A percentile compares a stretch with the other conserved stretches of the same genome.
These are phyloP conservation scores for Malurus alboscapulatus DNA, from an alignment of 2,113 vertebrate species.

Conservation along the genomic window DNA sequence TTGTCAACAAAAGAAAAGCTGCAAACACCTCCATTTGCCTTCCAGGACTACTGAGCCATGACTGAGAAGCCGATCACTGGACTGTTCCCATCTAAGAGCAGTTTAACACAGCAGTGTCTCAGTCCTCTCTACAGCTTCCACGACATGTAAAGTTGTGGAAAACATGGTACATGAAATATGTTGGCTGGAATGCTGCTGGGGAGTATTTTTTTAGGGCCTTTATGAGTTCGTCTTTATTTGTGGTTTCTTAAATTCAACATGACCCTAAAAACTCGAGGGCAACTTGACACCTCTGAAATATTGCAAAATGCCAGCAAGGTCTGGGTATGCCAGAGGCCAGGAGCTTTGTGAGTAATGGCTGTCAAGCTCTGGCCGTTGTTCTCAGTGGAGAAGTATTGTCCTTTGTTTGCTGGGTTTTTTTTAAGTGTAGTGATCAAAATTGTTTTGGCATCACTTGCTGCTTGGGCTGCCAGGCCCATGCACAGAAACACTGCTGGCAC, in stretches of 20 bases:
- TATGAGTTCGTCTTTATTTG: neutral
- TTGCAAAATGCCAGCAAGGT: neutral
- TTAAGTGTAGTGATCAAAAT: constrained; percentile 1
- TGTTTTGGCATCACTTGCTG: neutral
- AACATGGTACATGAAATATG: rapidly evolving
- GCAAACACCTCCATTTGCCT: neutral
- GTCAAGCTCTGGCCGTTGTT: neutral
- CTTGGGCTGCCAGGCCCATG: neutral
- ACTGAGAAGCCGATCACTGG: neutral
- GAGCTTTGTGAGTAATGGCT: neutral
- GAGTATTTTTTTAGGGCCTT: neutral
- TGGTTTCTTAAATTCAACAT: constrained; percentile 4
- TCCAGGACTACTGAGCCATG: neutral
- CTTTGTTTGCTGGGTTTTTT: neutral
- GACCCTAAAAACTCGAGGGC: neutral
- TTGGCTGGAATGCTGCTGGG: neutral
- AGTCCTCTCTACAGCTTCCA: neutral
- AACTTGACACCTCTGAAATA: neutral
- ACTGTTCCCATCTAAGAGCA: neutral
- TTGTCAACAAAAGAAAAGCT: neutral
- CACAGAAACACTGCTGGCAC: neutral
- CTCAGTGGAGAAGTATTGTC: neutral
- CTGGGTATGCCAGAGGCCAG: neutral
- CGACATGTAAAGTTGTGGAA: neutral
- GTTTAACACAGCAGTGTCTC: neutral